These are phyloP conservation scores for Anarhynchus alexandrinus DNA, from an alignment of 2,113 vertebrate genomes.

Conservation along the genomic window DNA sequence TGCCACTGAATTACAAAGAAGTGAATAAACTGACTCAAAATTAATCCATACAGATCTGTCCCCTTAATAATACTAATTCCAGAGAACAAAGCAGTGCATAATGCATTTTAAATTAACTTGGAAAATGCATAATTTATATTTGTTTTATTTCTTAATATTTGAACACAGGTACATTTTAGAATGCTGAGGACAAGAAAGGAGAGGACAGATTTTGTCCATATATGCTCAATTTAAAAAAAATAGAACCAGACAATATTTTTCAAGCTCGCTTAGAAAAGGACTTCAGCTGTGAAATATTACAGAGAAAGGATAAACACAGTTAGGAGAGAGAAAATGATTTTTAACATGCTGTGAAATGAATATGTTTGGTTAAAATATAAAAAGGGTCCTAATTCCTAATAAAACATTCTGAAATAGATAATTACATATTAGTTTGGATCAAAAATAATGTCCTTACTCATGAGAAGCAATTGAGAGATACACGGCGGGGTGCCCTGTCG, in stretches of 20 bases:
- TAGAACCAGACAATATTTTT: slow-evolving; percentile 30
- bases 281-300: slow-evolving; percentile 61
- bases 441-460: slow-evolving; percentile 61
- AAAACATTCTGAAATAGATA: slow-evolving; percentile 62
- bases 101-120: slow-evolving; percentile 86
- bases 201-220: slow-evolving; percentile 53
- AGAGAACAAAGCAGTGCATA: slow-evolving; percentile 80
- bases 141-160: slow-evolving; percentile 85
- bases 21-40: slow-evolving; percentile 81
- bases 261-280: slow-evolving; percentile 36
- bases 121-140: slow-evolving; percentile 86
- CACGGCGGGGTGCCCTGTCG: not conserved
- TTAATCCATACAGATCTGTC: slow-evolving; percentile 84
- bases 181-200: slow-evolving; percentile 66
- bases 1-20: slow-evolving; percentile 82
- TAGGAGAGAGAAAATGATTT: slow-evolving; percentile 54
- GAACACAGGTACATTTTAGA: slow-evolving; percentile 73
- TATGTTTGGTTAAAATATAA: slow-evolving; percentile 57
- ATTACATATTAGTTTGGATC: slow-evolving; percentile 54
- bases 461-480: slow-evolving; percentile 46
- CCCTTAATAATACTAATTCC: slow-evolving; percentile 85
- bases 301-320: slow-evolving; percentile 30
- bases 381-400: slow-evolving; percentile 56
- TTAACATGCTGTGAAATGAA: slow-evolving; percentile 69
- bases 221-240: not conserved